phyloP scores from a whole-genome alignment of 1,140 invertebrate genomes.

The Copidosoma floridanum region DNA sequence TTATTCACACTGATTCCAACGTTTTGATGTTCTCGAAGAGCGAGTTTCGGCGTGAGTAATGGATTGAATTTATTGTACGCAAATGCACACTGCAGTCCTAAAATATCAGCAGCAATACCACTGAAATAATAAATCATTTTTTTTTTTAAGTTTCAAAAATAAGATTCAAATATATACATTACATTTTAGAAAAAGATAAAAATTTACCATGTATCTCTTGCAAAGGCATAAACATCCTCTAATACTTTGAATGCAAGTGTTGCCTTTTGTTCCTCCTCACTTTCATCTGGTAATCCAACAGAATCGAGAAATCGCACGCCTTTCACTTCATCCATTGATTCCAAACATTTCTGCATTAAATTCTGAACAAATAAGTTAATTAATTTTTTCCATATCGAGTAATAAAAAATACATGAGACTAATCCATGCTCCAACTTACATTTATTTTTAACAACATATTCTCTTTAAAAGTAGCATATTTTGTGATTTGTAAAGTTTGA shows the following conservation, averaged over 20 bases:
- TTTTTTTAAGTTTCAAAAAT: no score
- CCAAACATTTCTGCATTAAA: no score
- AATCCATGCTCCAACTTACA: conserved; percentile 20
- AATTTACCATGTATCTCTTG: conserved; percentile 41
- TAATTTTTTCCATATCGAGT: no score
- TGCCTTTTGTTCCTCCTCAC: conserved; percentile 31
- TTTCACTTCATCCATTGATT: conserved; percentile 21
- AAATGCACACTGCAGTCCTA: conserved; percentile 36
- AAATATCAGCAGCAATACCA: conserved; percentile 33
- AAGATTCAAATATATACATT: conserved; percentile 1
- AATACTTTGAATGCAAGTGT: conserved; percentile 38
- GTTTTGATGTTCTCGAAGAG: conserved; percentile 34
- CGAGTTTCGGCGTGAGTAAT: conserved; percentile 6
- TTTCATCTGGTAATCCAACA: conserved; percentile 23
- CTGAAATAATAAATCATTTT: no score
- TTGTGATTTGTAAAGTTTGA: conserved; percentile 35
- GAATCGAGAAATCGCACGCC: no score
- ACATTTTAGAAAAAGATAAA: no score
- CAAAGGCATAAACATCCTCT: conserved; percentile 38
- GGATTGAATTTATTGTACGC: conserved; percentile 28
- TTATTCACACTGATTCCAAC: conserved; percentile 37
- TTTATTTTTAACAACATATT: conserved; percentile 27
- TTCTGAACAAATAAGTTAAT: no score
- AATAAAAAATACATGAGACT: not conserved
- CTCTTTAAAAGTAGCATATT: conserved; percentile 34